Evolutionary conservation across 2,113 vertebrate species (phyloP), one percentile per base, ranked within the genome.

Genomic region (Oreocharis arfaki): DNA sequence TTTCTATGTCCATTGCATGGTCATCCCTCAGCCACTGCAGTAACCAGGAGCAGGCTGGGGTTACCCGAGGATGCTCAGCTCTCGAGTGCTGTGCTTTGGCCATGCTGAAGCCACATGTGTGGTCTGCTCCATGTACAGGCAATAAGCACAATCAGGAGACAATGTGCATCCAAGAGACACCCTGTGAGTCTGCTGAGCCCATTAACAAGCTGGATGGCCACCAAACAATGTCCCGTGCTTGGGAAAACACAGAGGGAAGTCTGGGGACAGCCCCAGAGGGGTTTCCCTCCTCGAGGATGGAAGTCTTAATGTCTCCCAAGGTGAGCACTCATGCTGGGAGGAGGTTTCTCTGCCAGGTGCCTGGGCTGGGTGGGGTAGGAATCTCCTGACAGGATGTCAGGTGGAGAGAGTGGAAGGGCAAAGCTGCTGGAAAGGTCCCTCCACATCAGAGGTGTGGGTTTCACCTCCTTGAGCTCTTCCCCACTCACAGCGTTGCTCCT

Each of bases 341-440:
- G 11, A 27, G 32, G 17, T n/a, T 46, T 69, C 46, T 64, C 27
- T 89, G 42, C 46, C 60, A 32, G 7, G 11, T 67, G 46, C 19
- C 70, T 11, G 44, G 19, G 37, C 2, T 57, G 55, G 15, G n/a
- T 60, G 50, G 75, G n/a, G 14, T 57, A 65, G 6, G 22, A 2
- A 3, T 53, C 44, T 68, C 35, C 65, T 64, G 53, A 1, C 4
- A 64, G 41, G 39, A 63, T 55, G 13, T 84, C 53, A 60, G 23
- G 33, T 42, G 37, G 47, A 67, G 9, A 35, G 0, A 0, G 24
- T 2, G 8, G 0, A 0, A 12, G 26, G 33, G 7, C 4, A 5
- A 74, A 87, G 16, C 32, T 87, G 37, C 65, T 82, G 65, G 56
- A 79, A 74, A 81, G 15, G 28, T 57, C 9, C 8, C 11, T 22